Base-by-base conservation (phyloP, 2,888 invertebrate genomes). In the Atherix ibis region DNA sequence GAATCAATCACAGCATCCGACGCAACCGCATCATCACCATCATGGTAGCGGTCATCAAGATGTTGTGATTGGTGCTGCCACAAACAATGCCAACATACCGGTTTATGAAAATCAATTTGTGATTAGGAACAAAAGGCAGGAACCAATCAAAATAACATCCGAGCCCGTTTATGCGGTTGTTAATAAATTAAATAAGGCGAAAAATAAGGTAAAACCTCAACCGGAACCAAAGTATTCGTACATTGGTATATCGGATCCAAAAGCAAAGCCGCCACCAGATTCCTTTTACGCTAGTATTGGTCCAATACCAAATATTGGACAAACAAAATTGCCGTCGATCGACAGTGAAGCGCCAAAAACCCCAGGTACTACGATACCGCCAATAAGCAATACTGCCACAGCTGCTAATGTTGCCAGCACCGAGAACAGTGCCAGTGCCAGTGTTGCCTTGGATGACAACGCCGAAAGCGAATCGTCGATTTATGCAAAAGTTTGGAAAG, bases 401-500 rank as follows among this genome's bases (percentile, higher is more conserved):
- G 10, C 31, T n/a, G 16, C 29, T 19, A 24, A 18, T 28, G 31
- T 32, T 16, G n/a, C n/a, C n/a, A n/a, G n/a, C n/a, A n/a, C n/a
- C n/a, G n/a, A n/a, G n/a, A 31, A 5, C 9, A 33, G 15, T 32
- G 36, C 12, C 25, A 37, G 24, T 31, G 31, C 38, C 28, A 31
- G 13, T 32, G 38, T 19, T 27, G 36, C 18, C 28, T 32, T 36
- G 28, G 43, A 48, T 35, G 44, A 44, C 31, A 46, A 46, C 39
- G 41, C 43, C 27, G 50, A 50, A 40, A 52, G 48, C 44, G 51
- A 51, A 14, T 51, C 53, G 38, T 37, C 44, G 17, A 57, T 60
- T 34, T 61, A 61, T 44, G 58, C 60, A 37, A 60, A 61, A 51
- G 61, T 62, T 42, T 62, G 62, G 62, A 62, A 61, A 45, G 62